A percentile compares a stretch with the other conserved stretches of the same genome.
phyloP scores from a whole-genome alignment of 2,113 vertebrate genomes.

The Choloepus hoffmanni region DNA sequence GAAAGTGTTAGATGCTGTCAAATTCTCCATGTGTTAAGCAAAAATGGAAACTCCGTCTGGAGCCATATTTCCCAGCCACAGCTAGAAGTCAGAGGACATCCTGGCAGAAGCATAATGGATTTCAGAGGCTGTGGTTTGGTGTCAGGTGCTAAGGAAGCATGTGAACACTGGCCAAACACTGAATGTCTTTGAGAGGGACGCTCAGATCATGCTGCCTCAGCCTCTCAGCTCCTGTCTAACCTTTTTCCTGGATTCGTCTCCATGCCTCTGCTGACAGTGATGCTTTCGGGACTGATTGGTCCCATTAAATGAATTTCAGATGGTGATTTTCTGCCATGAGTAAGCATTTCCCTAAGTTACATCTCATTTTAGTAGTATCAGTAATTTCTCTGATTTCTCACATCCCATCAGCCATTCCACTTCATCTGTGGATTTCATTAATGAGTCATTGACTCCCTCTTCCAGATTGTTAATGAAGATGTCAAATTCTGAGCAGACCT shows the following conservation, averaged over 20 bases:
- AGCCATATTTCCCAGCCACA: neutral
- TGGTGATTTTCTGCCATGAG: slow-evolving; percentile 35
- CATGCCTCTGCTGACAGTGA: neutral
- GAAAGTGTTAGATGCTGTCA: neutral
- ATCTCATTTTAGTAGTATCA: slow-evolving; percentile 38
- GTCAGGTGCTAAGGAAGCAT: neutral
- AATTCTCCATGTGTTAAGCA: neutral
- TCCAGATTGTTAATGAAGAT: slow-evolving; percentile 42
- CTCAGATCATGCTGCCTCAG: neutral
- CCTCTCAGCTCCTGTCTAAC: neutral
- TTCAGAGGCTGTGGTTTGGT: neutral
- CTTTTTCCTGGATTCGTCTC: neutral
- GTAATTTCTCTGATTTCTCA: slow-evolving; percentile 58
- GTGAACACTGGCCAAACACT: neutral
- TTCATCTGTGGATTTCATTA: slow-evolving; percentile 63
- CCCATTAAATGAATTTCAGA: slow-evolving; percentile 14
- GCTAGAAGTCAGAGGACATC: neutral
- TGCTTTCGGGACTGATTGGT: neutral
- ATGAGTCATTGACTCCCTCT: slow-evolving; percentile 4
- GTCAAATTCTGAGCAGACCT: slow-evolving; percentile 39
- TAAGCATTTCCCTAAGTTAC: slow-evolving; percentile 14
- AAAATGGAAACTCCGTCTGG: neutral
- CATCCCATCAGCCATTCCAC: neutral
- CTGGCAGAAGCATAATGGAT: neutral
- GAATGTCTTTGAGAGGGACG: neutral